Evolutionary conservation across 1,140 invertebrate genomes (phyloP), one percentile per base, ranked within the genome.

Genomic region (Caerostris darwini): DNA sequence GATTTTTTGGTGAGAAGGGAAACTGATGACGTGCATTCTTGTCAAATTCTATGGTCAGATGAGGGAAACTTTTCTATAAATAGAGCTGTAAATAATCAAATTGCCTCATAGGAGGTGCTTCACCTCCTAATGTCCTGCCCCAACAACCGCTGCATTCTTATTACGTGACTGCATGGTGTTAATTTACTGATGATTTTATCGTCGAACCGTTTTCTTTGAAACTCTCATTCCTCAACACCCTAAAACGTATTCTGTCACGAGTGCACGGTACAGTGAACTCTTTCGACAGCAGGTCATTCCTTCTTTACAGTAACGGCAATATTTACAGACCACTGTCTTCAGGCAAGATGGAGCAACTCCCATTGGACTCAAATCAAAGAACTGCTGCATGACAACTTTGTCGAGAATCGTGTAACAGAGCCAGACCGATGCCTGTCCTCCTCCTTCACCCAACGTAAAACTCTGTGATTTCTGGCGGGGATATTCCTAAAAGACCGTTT

Each of bases 291-390:
- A 81, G 4, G 34, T 88, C 34, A 71, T 87, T 87, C 92, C 56
- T 57, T 83, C 64, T 53, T 94, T 94, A 71, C 54, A 81, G 34
- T 10, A 92, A 92, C 19, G 58, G 3, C 50, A 56, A 64, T 86
- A 56, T 77, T 88, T 94, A 19, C n/a, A 94, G 57, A 88, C 34
- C 53, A 88, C 69, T n/a, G 85, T 88, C 85, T 94, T 88, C 54
- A 94, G 50, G 69, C 56, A 87, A 87, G 83, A 93, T 93, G 6
- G 53, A 50, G 83, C 82, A 87, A 83, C 3, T n/a, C n/a, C n/a
- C n/a, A n/a, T n/a, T n/a, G 5, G 17, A 7, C 3, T n/a, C 61
- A 59, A 17, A 53, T 77, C 5, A 77, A 94, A 19, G 58, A 19
- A 87, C 57, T 69, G 53, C 67, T 88, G 67, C 53, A 14, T 61